A percentile compares a stretch with the other conserved stretches of the same genome.
phyloP scores from a whole-genome alignment of 2,113 vertebrate species.

The Brienomyrus brachyistius region DNA sequence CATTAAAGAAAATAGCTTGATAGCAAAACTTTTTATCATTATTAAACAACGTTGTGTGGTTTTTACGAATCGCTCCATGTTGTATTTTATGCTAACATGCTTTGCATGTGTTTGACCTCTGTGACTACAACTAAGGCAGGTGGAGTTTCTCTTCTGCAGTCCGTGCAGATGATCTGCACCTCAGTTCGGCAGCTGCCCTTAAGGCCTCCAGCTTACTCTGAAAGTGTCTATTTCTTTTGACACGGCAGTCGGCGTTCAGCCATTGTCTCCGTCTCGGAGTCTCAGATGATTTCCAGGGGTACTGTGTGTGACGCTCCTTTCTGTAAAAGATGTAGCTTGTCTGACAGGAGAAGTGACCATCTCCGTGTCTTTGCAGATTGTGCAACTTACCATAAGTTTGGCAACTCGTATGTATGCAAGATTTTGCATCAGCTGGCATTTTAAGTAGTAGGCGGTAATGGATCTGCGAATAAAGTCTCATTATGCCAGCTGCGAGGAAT shows the following conservation, averaged over 20 bases:
- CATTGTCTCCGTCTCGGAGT: not conserved
- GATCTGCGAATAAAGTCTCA: not conserved
- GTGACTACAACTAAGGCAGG: not conserved
- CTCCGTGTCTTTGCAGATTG: not conserved
- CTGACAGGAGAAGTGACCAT: not conserved
- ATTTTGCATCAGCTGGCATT: not conserved
- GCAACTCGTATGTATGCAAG: not conserved
- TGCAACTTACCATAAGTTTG: not conserved
- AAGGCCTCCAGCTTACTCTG: not conserved
- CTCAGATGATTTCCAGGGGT: not conserved
- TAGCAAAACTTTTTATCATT: not conserved
- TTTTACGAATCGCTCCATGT: not conserved
- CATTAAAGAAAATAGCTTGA: not conserved
- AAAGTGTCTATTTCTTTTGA: not conserved
- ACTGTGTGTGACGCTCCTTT: not conserved
- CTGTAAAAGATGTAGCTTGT: not conserved
- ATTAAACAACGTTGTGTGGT: not conserved
- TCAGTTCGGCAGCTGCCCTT: not conserved
- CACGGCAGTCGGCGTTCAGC: not conserved
- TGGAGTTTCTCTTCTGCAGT: not conserved
- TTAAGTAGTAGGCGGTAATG: not conserved
- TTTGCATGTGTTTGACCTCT: not conserved
- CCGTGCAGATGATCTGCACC: not conserved
- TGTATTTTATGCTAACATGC: not conserved
- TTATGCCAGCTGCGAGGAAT: not conserved